Conservation (phyloP, 2,797 vertebrate genomes). For the Meda fulgida region DNA sequence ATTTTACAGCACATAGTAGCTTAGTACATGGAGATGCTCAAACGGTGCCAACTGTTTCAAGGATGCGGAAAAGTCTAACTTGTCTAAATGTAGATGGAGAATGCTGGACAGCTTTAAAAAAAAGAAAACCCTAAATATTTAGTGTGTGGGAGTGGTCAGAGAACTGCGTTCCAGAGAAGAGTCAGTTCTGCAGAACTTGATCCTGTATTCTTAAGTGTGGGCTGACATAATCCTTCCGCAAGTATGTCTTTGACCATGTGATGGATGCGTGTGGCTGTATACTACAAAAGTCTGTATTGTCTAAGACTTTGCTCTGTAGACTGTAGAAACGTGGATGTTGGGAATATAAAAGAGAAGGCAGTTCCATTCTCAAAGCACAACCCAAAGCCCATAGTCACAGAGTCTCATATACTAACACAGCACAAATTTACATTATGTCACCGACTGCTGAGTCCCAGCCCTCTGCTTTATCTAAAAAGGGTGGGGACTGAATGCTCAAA, state of each 20-base stretch:
- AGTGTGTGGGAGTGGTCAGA: slow-evolving; percentile 34
- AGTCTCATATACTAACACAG: neutral
- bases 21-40: neutral
- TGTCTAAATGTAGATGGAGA: neutral
- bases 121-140: slow-evolving; percentile 34
- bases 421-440: slow-evolving; percentile 12
- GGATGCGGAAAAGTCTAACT: neutral
- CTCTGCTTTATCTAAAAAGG: slow-evolving; percentile 15
- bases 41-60: neutral
- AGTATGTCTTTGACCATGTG: slow-evolving; percentile 46
- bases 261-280: neutral
- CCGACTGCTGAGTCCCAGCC: neutral
- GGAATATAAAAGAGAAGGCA: neutral
- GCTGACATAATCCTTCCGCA: neutral
- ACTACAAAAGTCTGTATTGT: slow-evolving; percentile 37
- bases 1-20: neutral
- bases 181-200: slow-evolving; percentile 20
- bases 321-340: neutral
- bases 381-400: neutral
- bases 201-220: slow-evolving; percentile 29
- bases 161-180: slow-evolving; percentile 20
- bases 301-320: neutral
- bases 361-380: neutral
- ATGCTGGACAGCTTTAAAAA: neutral
- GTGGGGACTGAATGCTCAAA: neutral